Conservation (phyloP, 2,797 vertebrate genomes). For the Parambassis ranga region DNA sequence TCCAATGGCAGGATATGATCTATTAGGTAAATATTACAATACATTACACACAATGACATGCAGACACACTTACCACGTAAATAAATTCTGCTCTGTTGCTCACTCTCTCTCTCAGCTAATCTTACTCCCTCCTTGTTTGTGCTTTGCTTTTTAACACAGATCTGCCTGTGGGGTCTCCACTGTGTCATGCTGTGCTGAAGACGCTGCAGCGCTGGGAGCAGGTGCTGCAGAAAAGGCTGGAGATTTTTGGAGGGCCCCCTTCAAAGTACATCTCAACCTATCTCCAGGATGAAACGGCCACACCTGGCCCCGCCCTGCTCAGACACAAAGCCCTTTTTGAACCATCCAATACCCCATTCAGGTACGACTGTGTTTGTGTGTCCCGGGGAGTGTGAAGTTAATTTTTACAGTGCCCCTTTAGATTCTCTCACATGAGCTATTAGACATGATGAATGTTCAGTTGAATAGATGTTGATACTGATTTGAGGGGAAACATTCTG, state of each 20-base stretch:
- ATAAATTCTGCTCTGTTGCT: slow-evolving; percentile 8
- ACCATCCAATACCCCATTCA: slow-evolving; percentile 95
- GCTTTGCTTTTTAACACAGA: slow-evolving; percentile 74
- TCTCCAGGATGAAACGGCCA: slow-evolving; percentile 81
- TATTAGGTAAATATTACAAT: slow-evolving; percentile 63
- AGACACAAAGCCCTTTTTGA: slow-evolving; percentile 95
- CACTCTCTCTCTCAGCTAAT: slow-evolving; percentile 21
- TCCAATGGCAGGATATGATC: slow-evolving; percentile 93
- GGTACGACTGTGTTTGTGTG: too few relatives aligned
- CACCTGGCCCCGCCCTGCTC: slow-evolving; percentile 92
- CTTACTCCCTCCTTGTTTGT: neutral
- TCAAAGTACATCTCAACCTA: slow-evolving; percentile 88
- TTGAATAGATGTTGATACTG: too few relatives aligned
- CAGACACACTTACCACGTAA: too few relatives aligned
- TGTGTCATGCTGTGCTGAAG: slow-evolving; percentile 93
- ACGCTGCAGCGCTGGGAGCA: slow-evolving; percentile 97
- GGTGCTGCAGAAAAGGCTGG: slow-evolving; percentile 91
- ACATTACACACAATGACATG: slow-evolving; percentile 5
- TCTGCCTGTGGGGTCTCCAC: slow-evolving; percentile 92
- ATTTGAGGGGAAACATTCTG: too few relatives aligned
- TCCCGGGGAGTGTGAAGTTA: too few relatives aligned
- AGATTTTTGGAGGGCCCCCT: slow-evolving; percentile 92
- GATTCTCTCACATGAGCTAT: too few relatives aligned
- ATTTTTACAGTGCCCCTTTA: too few relatives aligned
- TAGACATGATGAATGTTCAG: too few relatives aligned